phyloP scores from a whole-genome alignment of 1,140 invertebrate genomes.

The Sitophilus oryzae region DNA sequence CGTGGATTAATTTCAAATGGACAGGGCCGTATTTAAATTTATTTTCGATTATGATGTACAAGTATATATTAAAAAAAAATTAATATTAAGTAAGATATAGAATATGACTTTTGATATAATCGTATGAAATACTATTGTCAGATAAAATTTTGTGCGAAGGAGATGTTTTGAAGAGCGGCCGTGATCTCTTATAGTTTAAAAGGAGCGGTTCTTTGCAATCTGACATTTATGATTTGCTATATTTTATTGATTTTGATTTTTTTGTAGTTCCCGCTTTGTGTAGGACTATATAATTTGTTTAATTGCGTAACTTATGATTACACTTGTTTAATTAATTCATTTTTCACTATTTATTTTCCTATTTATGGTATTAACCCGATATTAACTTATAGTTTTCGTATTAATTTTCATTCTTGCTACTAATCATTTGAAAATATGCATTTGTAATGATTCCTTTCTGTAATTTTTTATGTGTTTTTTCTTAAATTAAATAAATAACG shows the following conservation, averaged over 20 bases:
- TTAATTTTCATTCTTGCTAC: slow-evolving; percentile 7
- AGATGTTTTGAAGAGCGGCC: neutral
- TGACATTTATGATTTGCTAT: slow-evolving; percentile 19
- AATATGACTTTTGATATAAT: slow-evolving; percentile 6
- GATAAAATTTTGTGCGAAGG: slow-evolving; percentile 5
- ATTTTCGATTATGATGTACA: neutral
- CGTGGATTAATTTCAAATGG: no score
- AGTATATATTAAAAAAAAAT: neutral
- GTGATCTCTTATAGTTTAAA: slow-evolving; percentile 2
- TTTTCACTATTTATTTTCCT: slow-evolving; percentile 13
- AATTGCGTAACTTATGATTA: slow-evolving; percentile 8
- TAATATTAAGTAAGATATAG: no score
- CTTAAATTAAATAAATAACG: neutral
- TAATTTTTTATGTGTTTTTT: no score
- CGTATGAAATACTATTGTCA: slow-evolving; percentile 4
- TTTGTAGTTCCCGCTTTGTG: slow-evolving; percentile 10
- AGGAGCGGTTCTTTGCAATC: slow-evolving; percentile 25
- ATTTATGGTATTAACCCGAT: slow-evolving; percentile 7
- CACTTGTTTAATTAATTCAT: slow-evolving; percentile 6
- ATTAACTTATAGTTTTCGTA: slow-evolving; percentile 9
- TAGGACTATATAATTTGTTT: slow-evolving; percentile 7
- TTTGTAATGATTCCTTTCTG: no score
- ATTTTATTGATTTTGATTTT: slow-evolving; percentile 15
- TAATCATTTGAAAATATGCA: slow-evolving; percentile 4
- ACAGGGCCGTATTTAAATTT: no score